These are phyloP conservation scores for Panagrolaimus sp. DNA, from an alignment of 1,140 invertebrate species.

Conservation along the genomic window DNA sequence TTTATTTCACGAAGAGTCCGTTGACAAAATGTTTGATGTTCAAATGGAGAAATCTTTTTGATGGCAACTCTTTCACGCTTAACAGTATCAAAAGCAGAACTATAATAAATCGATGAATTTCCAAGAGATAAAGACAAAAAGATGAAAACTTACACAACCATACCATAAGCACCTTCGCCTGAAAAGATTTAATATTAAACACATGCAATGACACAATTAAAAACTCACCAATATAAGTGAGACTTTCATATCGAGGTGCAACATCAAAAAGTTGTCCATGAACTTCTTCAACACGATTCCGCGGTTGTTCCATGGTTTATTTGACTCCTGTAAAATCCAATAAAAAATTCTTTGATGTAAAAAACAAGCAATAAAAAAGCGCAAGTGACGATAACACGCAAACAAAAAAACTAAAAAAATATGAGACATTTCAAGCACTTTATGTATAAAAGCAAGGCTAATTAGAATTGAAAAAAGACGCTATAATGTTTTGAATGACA, in stretches of 20 bases:
- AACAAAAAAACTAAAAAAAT: no score
- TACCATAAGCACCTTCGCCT: conserved; percentile 98
- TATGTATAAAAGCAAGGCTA: no score
- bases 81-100: conserved; percentile 74
- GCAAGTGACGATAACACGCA: no score
- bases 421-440: no score
- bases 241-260: conserved; percentile 86
- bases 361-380: no score
- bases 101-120: conserved; percentile 47
- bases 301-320: not conserved
- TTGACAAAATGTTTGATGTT: conserved; percentile 99
- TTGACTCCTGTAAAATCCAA: no score
- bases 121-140: conserved; percentile 1
- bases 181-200: no score
- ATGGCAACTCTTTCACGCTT: conserved; percentile 94
- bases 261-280: conserved; percentile 85
- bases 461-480: no score
- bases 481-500: no score
- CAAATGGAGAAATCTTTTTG: conserved; percentile 98
- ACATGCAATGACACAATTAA: no score
- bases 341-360: no score
- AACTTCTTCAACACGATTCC: conserved; percentile 48
- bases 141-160: conserved; percentile 90
- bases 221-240: conserved; percentile 75
- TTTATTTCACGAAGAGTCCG: conserved; percentile 97